Evolutionary conservation across 2,888 invertebrate species (phyloP).

Genomic region (Nomada hirtipes): DNA sequence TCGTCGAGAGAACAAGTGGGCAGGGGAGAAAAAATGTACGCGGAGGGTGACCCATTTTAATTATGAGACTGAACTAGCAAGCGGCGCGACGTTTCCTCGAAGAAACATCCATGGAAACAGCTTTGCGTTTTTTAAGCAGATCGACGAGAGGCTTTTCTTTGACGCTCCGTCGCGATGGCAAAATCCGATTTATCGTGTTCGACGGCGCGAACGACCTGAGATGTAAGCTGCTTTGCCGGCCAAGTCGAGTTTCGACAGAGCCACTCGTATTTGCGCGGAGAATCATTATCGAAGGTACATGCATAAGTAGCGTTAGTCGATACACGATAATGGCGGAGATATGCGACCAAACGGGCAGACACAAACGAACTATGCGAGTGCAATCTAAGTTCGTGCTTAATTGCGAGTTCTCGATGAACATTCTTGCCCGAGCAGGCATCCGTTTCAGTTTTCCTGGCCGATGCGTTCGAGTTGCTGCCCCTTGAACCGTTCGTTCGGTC

Average conservation of each 20-base stretch:
- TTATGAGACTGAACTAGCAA: neutral
- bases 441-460: neutral
- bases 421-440: constrained; percentile 3
- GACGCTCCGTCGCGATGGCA: neutral
- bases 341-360: constrained; percentile 19
- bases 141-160: neutral
- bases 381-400: constrained; percentile 23
- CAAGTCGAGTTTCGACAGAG: constrained; percentile 37
- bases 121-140: neutral
- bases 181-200: constrained; percentile 43
- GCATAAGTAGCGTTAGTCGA: constrained; percentile 17
- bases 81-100: neutral
- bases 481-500: neutral
- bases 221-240: constrained; percentile 50
- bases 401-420: constrained; percentile 30
- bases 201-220: constrained; percentile 14
- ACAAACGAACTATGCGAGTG: constrained; percentile 24
- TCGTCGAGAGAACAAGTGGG: too few relatives aligned
- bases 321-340: constrained; percentile 33
- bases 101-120: neutral
- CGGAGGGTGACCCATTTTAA: neutral
- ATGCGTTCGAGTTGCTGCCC: neutral
- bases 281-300: constrained; percentile 36
- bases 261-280: constrained; percentile 30
- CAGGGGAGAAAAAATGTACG: neutral